A percentile compares a stretch with the other conserved stretches of the same genome.
Conservation (phyloP, 2,113 vertebrate species). For the Dicentrarchus labrax region DNA sequence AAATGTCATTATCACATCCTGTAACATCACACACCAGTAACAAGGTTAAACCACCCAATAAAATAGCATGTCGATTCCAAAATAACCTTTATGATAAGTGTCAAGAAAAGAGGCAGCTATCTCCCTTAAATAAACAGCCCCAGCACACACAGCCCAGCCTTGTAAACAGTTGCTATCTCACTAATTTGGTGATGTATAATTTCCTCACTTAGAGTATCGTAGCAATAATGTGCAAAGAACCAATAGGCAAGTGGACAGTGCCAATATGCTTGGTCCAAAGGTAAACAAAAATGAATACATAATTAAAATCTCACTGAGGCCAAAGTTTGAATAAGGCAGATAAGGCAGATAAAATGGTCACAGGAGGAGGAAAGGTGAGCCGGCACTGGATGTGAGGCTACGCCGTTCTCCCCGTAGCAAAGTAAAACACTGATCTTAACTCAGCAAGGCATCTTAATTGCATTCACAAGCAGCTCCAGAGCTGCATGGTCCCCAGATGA, state of each 20-base stretch:
- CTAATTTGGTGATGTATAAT: slow-evolving; percentile 37
- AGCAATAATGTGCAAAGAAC: slow-evolving; percentile 27
- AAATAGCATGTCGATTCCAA: neutral
- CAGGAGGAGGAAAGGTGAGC: slow-evolving; percentile 19
- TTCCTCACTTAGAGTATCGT: slow-evolving; percentile 23
- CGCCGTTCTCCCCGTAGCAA: slow-evolving; percentile 27
- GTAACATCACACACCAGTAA: neutral
- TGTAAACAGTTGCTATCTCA: slow-evolving; percentile 42
- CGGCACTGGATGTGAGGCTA: slow-evolving; percentile 29
- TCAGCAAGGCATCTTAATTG: slow-evolving; percentile 80
- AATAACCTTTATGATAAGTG: neutral
- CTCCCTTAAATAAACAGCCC: slow-evolving; percentile 22
- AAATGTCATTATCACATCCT: neutral
- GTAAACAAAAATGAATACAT: slow-evolving; percentile 55
- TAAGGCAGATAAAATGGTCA: slow-evolving; percentile 50
- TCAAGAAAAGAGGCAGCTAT: neutral
- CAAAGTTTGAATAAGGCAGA: slow-evolving; percentile 56
- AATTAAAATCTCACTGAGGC: slow-evolving; percentile 54
- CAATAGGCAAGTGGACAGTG: slow-evolving; percentile 45
- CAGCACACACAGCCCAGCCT: neutral
- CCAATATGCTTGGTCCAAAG: slow-evolving; percentile 45
- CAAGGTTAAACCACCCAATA: neutral
- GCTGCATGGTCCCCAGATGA: slow-evolving; percentile 68
- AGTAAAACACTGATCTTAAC: slow-evolving; percentile 75
- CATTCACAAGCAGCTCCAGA: slow-evolving; percentile 65